Base-by-base conservation (phyloP, 2,888 invertebrate genomes). In the Gryllus longicercus region DNA sequence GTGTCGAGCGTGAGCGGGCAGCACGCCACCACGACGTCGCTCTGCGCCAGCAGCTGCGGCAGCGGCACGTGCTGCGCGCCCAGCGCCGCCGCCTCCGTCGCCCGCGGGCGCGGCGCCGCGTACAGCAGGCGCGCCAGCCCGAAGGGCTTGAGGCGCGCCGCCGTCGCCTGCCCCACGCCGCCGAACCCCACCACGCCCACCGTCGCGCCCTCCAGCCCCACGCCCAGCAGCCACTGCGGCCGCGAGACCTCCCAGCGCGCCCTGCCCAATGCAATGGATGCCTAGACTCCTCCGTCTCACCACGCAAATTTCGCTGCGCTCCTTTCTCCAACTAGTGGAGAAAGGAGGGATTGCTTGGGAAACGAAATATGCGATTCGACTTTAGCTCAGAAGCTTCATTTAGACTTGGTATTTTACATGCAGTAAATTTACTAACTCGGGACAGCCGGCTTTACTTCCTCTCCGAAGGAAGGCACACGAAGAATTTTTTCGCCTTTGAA, bases 171-270 rank as follows among this genome's bases (percentile, higher is more conserved):
- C 0, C 95, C 95, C 83, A 96, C 92, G 79, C 92, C 91, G 0
- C 96, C 96, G 23, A 96, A 88, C n/a, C 96, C 96, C 16, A 94
- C 91, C 82, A 95, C 92, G 1, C 96, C 96, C 0, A 97, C 93
- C 0, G 94, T 95, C 11, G 95, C 92, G 74, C 91, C 92, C 0
- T 90, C 25, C n/a, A 98, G 89, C 81, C 95, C 95, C 83, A 91
- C 91, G 0, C 97, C 97, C 81, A 95, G 88, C 86, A 93, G 88
- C 93, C 94, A 96, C 81, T 93, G 90, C 0, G 93, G 91, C 76
- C 87, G 85, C 84, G 93, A 92, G 5, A 87, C 89, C 81, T 90
- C 91, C 93, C 94, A 94, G 63, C 90, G 87, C 1, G 92, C 92
- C 79, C 93, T 92, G 83, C 79, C 79, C 2, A 2, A 25, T 2